A percentile compares a stretch with the other conserved stretches of the same genome.
Evolutionary conservation across 1,140 invertebrate genomes (phyloP).

Genomic region (Lepidotrigona ventralis): DNA sequence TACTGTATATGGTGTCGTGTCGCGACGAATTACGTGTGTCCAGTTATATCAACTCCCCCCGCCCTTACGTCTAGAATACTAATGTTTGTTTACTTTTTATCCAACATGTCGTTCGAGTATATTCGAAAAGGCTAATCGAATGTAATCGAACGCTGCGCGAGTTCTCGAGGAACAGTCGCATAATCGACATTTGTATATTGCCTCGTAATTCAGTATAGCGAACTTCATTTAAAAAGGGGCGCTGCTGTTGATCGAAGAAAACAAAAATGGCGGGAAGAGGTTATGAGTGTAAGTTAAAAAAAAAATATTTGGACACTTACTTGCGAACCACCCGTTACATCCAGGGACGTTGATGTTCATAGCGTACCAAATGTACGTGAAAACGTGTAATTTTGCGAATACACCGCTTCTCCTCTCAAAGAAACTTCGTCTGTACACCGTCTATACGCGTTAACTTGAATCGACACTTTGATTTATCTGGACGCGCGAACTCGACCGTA

Average conservation of each 20-base stretch:
- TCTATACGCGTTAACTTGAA: conserved; percentile 25
- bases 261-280: neutral
- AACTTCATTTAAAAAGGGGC: neutral
- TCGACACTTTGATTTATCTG: conserved; percentile 32
- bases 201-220: neutral
- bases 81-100: conserved; percentile 8
- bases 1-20: conserved; percentile 6
- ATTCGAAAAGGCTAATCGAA: conserved; percentile 7
- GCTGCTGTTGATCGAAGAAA: neutral
- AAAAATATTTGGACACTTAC: conserved; percentile 46
- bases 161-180: neutral
- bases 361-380: conserved; percentile 43
- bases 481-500: neutral
- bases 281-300: neutral
- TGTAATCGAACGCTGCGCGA: neutral
- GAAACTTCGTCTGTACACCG: conserved; percentile 35
- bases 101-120: neutral
- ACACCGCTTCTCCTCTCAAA: conserved; percentile 6
- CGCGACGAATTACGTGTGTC: conserved; percentile 6
- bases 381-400: conserved; percentile 48
- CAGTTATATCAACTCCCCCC: neutral
- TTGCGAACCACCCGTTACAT: conserved; percentile 54
- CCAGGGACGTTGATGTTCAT: conserved; percentile 55
- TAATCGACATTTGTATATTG: neutral
- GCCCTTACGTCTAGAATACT: neutral